Conservation (phyloP, 2,797 vertebrate genomes). For the Ataeniobius toweri region DNA sequence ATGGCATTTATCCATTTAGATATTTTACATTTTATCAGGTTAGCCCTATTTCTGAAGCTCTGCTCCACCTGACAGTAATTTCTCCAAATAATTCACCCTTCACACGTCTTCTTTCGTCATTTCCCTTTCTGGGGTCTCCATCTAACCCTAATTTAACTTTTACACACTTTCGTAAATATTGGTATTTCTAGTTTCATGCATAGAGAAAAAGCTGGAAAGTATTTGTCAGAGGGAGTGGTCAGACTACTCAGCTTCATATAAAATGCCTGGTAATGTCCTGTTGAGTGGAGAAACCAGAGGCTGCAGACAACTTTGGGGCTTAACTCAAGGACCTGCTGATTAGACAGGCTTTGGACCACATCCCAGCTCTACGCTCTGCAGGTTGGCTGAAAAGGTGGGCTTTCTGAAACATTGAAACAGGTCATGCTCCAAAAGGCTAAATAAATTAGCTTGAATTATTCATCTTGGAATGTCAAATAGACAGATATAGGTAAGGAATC, state of each 20-base stretch:
- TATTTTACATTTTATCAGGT: no score
- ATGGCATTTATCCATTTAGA: no score
- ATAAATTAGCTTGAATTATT: not conserved
- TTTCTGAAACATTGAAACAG: not conserved
- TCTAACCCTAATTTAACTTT: not conserved
- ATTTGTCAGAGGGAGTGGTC: not conserved
- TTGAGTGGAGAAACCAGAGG: not conserved
- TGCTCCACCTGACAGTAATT: no score
- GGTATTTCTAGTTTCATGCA: not conserved
- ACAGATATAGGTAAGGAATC: no score
- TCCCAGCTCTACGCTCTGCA: not conserved
- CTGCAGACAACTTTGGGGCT: not conserved
- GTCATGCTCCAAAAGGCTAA: not conserved
- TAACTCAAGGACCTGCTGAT: not conserved
- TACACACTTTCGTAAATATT: not conserved
- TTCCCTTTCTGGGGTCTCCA: no score
- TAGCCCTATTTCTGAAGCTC: no score
- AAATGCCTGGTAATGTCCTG: not conserved
- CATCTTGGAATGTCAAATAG: no score
- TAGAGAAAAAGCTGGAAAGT: not conserved
- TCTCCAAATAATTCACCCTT: not conserved
- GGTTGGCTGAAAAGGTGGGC: not conserved
- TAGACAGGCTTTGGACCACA: not conserved
- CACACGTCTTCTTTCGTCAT: no score
- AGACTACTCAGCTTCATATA: not conserved